phyloP scores from a whole-genome alignment of 2,888 invertebrate species.

The Perizoma affinitatum region DNA sequence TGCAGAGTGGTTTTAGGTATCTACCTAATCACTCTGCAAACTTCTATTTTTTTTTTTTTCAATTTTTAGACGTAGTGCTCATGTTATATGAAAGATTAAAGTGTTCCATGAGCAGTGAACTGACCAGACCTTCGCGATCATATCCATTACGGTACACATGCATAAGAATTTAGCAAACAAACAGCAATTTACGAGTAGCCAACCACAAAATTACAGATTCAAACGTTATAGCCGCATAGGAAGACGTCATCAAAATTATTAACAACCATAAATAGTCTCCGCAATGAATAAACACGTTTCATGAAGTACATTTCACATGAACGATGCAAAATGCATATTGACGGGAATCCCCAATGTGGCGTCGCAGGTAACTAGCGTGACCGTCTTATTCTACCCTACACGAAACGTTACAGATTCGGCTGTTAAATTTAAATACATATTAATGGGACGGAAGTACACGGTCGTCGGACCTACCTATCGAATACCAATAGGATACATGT shows the following conservation, averaged over 20 bases:
- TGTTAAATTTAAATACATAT: conserved; percentile 63
- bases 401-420: conserved; percentile 62
- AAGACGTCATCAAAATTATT: conserved; percentile 34
- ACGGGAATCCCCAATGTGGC: conserved; percentile 56
- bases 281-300: conserved; percentile 39
- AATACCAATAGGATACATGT: no score
- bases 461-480: no score
- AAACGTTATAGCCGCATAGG: conserved; percentile 26
- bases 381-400: conserved; percentile 58
- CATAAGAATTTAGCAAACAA: conserved; percentile 10
- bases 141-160: not conserved
- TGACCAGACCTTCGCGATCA: no score
- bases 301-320: conserved; percentile 58
- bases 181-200: conserved; percentile 5
- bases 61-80: no score
- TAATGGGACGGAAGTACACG: not conserved
- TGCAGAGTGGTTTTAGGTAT: no score
- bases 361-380: conserved; percentile 61
- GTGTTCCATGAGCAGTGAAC: no score
- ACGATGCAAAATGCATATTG: conserved; percentile 51
- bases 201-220: conserved; percentile 17
- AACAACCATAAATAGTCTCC: conserved; percentile 37
- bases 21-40: no score
- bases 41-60: no score
- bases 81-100: no score